Conservation (phyloP, 2,888 invertebrate species). For the Ochropleura leucogaster region DNA sequence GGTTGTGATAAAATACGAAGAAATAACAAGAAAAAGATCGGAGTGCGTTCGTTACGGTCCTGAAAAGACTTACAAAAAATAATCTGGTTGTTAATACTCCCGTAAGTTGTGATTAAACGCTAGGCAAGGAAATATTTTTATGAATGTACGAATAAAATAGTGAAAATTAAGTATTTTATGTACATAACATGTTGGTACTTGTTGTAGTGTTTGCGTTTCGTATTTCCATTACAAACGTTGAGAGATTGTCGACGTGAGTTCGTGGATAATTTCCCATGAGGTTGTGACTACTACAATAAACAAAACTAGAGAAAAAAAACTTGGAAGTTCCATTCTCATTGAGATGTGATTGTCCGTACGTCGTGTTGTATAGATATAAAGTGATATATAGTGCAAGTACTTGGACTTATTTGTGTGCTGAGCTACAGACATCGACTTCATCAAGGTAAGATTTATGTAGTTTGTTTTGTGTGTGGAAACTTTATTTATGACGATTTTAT, state of each 20-base stretch:
- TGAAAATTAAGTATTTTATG: constrained; percentile 76
- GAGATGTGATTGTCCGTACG: constrained; percentile 78
- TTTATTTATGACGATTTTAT: background rate
- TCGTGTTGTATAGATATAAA: constrained; percentile 68
- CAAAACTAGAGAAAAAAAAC: constrained; percentile 79
- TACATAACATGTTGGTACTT: constrained; percentile 74
- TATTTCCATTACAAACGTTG: constrained; percentile 76
- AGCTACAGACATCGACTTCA: constrained; percentile 45
- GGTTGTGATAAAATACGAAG: constrained; percentile 83
- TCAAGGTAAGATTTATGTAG: constrained; percentile 65
- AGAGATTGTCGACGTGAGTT: constrained; percentile 79
- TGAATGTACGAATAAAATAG: constrained; percentile 72
- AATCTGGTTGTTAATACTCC: constrained; percentile 84
- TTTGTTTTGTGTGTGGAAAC: constrained; percentile 2
- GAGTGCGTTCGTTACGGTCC: constrained; percentile 73
- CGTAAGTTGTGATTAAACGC: constrained; percentile 86
- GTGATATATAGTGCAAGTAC: constrained; percentile 72
- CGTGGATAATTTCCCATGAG: constrained; percentile 84
- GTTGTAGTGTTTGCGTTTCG: constrained; percentile 73
- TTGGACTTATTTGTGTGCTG: constrained; percentile 73
- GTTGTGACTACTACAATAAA: constrained; percentile 87
- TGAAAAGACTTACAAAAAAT: constrained; percentile 75
- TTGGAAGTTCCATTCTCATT: constrained; percentile 78
- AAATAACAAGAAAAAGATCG: constrained; percentile 65
- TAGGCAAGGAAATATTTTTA: constrained; percentile 81